phyloP scores from a whole-genome alignment of 2,113 vertebrate species.

The pig (Sus scrofa) region DNA sequence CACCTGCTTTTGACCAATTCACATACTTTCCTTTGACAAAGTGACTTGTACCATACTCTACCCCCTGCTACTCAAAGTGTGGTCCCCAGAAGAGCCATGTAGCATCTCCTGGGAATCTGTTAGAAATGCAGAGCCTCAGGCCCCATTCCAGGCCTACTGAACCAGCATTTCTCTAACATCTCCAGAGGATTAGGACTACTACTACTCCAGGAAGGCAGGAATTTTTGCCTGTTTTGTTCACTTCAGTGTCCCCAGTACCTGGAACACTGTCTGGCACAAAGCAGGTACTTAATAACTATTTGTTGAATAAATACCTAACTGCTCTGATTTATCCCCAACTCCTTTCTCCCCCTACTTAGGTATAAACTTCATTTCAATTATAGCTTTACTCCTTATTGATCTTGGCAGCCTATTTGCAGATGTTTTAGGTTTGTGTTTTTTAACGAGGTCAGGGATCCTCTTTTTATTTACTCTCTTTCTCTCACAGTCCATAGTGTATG shows the following conservation, averaged over 20 bases:
- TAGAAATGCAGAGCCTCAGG: background rate
- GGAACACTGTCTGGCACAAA: background rate
- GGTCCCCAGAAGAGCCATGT: background rate
- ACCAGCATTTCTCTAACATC: background rate
- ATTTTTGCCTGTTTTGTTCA: background rate
- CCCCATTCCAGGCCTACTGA: background rate
- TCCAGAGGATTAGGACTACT: background rate
- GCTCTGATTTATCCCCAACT: background rate
- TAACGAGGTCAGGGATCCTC: slow-evolving; percentile 10
- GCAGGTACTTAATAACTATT: background rate
- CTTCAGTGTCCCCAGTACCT: background rate
- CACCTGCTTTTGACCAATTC: slow-evolving; percentile 33
- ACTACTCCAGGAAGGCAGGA: background rate
- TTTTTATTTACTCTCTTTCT: background rate
- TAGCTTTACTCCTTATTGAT: background rate
- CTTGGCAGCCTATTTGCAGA: background rate
- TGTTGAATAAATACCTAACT: background rate
- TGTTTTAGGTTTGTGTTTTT: slow-evolving; percentile 50
- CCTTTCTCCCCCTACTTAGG: background rate
- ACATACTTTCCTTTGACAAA: slow-evolving; percentile 26
- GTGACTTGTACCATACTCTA: background rate
- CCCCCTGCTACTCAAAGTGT: background rate
- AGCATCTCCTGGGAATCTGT: background rate
- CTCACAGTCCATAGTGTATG: background rate
- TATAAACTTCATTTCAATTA: slow-evolving; percentile 12